These are phyloP conservation scores for Trichechus manatus DNA, from an alignment of 2,113 vertebrate species.

Conservation along the genomic window DNA sequence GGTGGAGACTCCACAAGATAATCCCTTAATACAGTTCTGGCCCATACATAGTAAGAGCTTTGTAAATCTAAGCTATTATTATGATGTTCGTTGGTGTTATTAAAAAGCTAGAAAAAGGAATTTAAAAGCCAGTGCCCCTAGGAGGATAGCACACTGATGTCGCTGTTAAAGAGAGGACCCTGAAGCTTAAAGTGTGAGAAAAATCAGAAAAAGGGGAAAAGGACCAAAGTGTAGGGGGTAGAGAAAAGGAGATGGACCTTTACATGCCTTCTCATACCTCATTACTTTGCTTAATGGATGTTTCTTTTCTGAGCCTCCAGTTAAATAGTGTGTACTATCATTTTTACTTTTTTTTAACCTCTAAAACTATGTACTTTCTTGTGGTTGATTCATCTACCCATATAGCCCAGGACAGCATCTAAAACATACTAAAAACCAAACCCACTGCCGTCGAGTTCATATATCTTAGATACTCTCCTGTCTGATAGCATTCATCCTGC, in stretches of 20 bases:
- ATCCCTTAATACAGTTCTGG: not conserved
- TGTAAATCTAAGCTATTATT: not conserved
- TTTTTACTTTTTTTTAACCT: not conserved
- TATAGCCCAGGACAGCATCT: not conserved
- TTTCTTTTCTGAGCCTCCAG: not conserved
- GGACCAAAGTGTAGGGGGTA: not conserved
- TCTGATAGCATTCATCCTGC: too few relatives aligned
- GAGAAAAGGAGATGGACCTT: not conserved
- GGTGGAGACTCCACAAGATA: not conserved
- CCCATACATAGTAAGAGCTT: not conserved
- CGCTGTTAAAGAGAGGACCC: not conserved
- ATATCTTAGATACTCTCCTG: not conserved
- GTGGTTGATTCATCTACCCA: not conserved
- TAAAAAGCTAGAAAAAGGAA: conserved; percentile 20
- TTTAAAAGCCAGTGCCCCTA: not conserved
- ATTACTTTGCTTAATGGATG: not conserved
- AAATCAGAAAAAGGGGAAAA: not conserved
- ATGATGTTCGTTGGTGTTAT: not conserved
- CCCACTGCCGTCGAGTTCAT: too few relatives aligned
- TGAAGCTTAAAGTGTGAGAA: not conserved
- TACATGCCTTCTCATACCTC: not conserved
- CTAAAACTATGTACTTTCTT: not conserved
- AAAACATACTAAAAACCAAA: not conserved
- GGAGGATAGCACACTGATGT: not conserved
- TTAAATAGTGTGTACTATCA: not conserved